Evolutionary conservation across 2,888 invertebrate genomes (phyloP).

Genomic region (Geotrupes spiniger): DNA sequence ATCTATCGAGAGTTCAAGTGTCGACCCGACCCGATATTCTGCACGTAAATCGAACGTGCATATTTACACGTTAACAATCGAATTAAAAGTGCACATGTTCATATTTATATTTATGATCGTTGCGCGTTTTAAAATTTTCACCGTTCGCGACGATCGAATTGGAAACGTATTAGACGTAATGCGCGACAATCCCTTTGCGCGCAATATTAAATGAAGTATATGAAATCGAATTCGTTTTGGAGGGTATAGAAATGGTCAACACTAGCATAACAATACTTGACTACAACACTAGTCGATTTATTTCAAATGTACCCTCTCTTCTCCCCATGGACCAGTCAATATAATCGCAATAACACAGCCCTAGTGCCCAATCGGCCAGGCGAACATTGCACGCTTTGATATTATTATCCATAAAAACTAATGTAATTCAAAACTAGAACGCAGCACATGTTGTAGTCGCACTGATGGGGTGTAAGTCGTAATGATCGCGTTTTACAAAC

Average conservation of each 20-base stretch:
- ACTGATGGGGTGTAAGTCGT: too few relatives aligned
- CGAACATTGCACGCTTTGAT: constrained; percentile 15
- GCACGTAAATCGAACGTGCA: constrained; percentile 20
- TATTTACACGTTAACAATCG: too few relatives aligned
- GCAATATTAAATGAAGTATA: constrained; percentile 33
- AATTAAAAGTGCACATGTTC: too few relatives aligned
- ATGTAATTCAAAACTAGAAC: too few relatives aligned
- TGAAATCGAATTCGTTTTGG: constrained; percentile 45
- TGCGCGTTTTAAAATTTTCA: too few relatives aligned
- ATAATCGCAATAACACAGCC: constrained; percentile 53
- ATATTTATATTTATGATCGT: too few relatives aligned
- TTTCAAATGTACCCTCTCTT: constrained; percentile 47
- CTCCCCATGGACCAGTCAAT: constrained; percentile 52
- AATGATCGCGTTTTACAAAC: too few relatives aligned
- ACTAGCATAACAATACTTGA: constrained; percentile 49
- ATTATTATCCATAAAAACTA: too few relatives aligned
- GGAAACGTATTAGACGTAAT: constrained; percentile 1
- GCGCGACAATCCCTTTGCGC: constrained; percentile 12
- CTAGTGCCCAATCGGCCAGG: constrained; percentile 42
- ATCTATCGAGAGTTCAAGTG: constrained; percentile 36
- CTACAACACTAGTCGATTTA: constrained; percentile 49
- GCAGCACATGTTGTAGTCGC: too few relatives aligned
- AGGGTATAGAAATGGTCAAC: constrained; percentile 48
- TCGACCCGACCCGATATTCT: constrained; percentile 21
- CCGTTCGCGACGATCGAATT: not conserved